Percentiles rank a stretch among this genome's conserved stretches.
These are phyloP conservation scores for Anthoptus insignis DNA, from an alignment of 2,888 invertebrate species.

Conservation along the genomic window DNA sequence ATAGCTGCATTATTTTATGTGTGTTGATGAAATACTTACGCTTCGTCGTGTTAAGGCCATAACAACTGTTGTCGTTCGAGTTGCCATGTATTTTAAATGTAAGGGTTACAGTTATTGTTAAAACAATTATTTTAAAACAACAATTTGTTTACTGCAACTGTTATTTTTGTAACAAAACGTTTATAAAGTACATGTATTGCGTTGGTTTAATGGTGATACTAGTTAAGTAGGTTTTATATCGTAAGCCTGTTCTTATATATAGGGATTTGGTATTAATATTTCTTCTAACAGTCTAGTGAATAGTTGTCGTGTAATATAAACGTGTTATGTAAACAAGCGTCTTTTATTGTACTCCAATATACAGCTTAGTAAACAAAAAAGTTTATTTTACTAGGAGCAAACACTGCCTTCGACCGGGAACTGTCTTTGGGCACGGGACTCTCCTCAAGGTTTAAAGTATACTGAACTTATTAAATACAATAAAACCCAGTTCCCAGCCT, in stretches of 20 bases:
- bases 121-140: slow-evolving; percentile 54
- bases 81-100: slow-evolving; percentile 45
- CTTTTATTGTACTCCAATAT: slow-evolving; percentile 76
- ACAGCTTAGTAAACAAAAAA: slow-evolving; percentile 71
- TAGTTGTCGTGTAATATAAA: slow-evolving; percentile 69
- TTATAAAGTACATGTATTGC: slow-evolving; percentile 60
- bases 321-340: slow-evolving; percentile 77
- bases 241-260: slow-evolving; percentile 55
- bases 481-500: slow-evolving; percentile 23
- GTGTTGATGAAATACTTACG: slow-evolving; percentile 32
- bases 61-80: slow-evolving; percentile 32
- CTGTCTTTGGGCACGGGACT: background rate
- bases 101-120: slow-evolving; percentile 56
- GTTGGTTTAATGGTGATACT: slow-evolving; percentile 77
- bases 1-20: slow-evolving; percentile 17
- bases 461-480: too few species aligned
- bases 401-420: slow-evolving; percentile 25
- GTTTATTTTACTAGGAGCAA: slow-evolving; percentile 40
- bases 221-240: slow-evolving; percentile 69
- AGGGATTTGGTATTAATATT: slow-evolving; percentile 62
- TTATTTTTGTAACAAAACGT: slow-evolving; percentile 59
- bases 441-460: too few species aligned
- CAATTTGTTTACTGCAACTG: slow-evolving; percentile 63
- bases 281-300: slow-evolving; percentile 60
- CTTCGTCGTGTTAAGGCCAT: slow-evolving; percentile 31